A percentile compares a stretch with the other conserved stretches of the same genome.
phyloP scores from a whole-genome alignment of 2,888 invertebrate genomes.

The Trachelus tabidus region DNA sequence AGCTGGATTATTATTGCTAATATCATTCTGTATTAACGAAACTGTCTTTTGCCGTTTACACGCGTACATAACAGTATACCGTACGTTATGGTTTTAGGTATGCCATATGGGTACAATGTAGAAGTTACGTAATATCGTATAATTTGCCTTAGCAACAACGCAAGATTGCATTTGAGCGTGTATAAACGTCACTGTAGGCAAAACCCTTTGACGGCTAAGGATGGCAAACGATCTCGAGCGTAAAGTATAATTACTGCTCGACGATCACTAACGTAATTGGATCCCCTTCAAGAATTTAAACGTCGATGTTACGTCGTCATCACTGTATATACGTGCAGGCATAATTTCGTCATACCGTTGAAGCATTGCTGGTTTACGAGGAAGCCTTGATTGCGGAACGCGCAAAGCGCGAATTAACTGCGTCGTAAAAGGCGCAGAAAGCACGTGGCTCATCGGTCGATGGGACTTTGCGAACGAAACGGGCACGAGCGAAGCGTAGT shows the following conservation, averaged over 20 bases:
- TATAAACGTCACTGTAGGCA: background rate
- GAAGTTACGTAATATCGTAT: background rate
- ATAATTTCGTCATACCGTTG: slow-evolving; percentile 29
- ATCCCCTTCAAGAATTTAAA: slow-evolving; percentile 23
- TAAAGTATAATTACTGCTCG: background rate
- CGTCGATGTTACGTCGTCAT: slow-evolving; percentile 20
- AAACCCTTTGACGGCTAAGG: background rate
- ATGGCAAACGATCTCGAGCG: background rate
- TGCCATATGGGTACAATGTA: background rate
- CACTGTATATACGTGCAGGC: slow-evolving; percentile 21
- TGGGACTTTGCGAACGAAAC: background rate
- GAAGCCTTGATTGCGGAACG: slow-evolving; percentile 37
- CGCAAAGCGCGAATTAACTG: slow-evolving; percentile 40
- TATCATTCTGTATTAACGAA: background rate
- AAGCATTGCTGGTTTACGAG: slow-evolving; percentile 34
- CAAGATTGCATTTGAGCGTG: background rate
- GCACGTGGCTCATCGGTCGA: slow-evolving; percentile 5
- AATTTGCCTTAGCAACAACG: background rate
- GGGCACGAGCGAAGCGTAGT: background rate
- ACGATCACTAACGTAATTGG: slow-evolving; percentile 7
- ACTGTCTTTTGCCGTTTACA: background rate
- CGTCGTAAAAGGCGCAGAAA: slow-evolving; percentile 38
- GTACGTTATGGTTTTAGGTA: background rate
- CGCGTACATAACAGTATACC: too few relatives aligned
- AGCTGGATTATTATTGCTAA: background rate